Base-by-base conservation (phyloP, 1,140 invertebrate genomes). In the Diplogasteroides magnus region DNA sequence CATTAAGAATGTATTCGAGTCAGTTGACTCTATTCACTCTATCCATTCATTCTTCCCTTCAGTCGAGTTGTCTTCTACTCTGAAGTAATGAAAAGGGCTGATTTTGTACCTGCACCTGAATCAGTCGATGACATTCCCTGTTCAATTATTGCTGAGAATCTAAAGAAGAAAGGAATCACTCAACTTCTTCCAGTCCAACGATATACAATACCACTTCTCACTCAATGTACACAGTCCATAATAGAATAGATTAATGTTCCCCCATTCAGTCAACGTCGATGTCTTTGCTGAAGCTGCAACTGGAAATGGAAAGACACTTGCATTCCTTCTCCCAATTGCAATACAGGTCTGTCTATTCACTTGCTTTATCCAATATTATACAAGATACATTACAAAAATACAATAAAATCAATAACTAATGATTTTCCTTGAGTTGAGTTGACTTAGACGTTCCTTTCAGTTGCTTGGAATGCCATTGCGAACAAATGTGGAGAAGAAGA, bases 1-100 rank as follows among this genome's bases (percentile, higher is more conserved):
- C 37, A 48, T 48, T 48, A 48, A 48, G 37, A 48, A 48, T 48
- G 37, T 48, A 48, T 48, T 48, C 37, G 19, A 48, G 37, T 48
- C 6, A 48, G 37, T 48, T 48, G 37, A 48, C 6, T 6, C 6
- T 6, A 19, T 6, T n/a, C 19, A 48, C 19, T 48, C 19, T 11
- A 19, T 48, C 37, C 6, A 48, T 11, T 48, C 6, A 11, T 19
- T 48, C 37, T 19, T 48, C 19, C 19, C 19, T 48, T 48, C 19
- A 48, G 37, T 48, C 37, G 37, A 48, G 19, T 48, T 19, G 19
- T 11, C 6, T 48, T 48, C 19, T 6, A 48, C 6, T 48, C 37
- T 6, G 19, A 19, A 48, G 6, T 11, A 6, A 48, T 48, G 37
- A 6, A 48, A 48, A 48, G 19, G 37, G 19, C 6, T 11, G 6